Conservation (phyloP, 2,113 vertebrate genomes). For the Columba janthina region DNA sequence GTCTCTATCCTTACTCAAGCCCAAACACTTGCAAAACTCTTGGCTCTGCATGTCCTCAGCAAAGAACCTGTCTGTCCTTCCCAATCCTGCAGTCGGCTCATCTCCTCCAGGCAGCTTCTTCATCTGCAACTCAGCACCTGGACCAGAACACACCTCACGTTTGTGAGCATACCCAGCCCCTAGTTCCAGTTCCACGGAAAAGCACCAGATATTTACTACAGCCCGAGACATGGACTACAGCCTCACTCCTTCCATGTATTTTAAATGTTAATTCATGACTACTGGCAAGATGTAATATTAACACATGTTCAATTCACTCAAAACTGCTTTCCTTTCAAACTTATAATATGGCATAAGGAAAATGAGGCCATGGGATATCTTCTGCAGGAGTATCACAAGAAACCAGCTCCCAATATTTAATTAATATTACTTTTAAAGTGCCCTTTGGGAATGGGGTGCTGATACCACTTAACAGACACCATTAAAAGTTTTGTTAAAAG, state of each 20-base stretch:
- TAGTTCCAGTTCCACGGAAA: background rate
- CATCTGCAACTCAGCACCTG: background rate
- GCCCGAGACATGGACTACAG: fast-evolving
- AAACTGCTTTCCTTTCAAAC: background rate
- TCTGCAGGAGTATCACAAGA: background rate
- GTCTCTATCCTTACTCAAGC: background rate
- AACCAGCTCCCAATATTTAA: background rate
- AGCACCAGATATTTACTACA: background rate
- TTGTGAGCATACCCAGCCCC: no score
- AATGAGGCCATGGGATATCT: background rate
- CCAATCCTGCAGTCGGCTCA: background rate
- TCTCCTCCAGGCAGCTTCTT: background rate
- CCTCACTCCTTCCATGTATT: background rate
- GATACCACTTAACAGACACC: background rate
- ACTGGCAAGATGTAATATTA: background rate
- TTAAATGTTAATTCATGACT: background rate
- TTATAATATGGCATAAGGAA: background rate
- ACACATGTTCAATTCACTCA: background rate
- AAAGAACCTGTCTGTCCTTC: background rate
- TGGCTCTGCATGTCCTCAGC: background rate
- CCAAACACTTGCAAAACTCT: background rate
- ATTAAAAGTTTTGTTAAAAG: background rate
- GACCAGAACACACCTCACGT: background rate
- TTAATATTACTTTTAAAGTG: background rate
- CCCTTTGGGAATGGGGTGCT: background rate